A percentile compares a stretch with the other conserved stretches of the same genome.
phyloP scores from a whole-genome alignment of 2,797 vertebrate genomes.

The Danio albolineatus region DNA sequence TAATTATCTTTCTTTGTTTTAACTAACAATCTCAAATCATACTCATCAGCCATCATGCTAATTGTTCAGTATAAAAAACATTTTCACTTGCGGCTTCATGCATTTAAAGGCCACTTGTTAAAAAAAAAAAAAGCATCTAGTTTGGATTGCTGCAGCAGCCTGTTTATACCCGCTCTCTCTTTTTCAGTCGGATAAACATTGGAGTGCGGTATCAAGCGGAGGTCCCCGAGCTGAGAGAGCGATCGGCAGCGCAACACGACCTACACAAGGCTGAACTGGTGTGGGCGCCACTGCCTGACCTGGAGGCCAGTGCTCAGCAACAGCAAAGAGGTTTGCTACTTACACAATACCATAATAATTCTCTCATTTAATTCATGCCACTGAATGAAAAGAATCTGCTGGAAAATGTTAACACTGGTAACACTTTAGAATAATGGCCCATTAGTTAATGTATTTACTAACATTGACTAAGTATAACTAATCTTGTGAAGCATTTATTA shows the following conservation, averaged over 20 bases:
- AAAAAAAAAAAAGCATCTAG: background rate
- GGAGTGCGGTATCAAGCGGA: constrained; percentile 95
- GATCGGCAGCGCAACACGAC: constrained; percentile 82
- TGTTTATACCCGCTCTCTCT: constrained; percentile 2
- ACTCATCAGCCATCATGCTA: background rate
- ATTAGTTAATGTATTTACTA: no score
- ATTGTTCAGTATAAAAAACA: no score
- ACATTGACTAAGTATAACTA: no score
- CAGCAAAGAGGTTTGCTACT: constrained; percentile 81
- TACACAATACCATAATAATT: constrained; percentile 5
- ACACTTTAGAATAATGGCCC: no score
- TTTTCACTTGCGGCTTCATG: background rate
- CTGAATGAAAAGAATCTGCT: background rate
- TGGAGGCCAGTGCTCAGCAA: constrained; percentile 79
- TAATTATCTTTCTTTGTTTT: background rate
- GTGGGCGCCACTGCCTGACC: constrained; percentile 84
- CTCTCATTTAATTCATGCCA: background rate
- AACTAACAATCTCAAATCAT: background rate
- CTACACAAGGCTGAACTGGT: constrained; percentile 88
- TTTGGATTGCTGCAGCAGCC: background rate
- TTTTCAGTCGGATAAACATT: constrained; percentile 93
- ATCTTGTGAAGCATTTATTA: no score
- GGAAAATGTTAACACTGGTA: background rate
- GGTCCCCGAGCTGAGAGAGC: constrained; percentile 87
- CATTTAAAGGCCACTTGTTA: background rate